These are phyloP conservation scores for Drosophila infuscata DNA, from an alignment of 2,888 invertebrate species.

Conservation along the genomic window DNA sequence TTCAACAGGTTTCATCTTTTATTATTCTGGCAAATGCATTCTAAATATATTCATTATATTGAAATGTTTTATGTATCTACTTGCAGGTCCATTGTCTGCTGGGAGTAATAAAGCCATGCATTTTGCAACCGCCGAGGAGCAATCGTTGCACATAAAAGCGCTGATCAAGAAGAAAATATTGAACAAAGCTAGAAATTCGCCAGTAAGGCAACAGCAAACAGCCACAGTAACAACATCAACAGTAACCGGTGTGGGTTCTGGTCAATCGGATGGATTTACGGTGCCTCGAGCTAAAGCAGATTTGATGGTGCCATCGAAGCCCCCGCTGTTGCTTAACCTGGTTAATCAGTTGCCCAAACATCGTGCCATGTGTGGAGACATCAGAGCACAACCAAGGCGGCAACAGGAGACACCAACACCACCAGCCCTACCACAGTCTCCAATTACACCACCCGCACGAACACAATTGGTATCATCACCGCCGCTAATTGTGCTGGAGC, in stretches of 20 bases:
- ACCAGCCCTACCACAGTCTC: not conserved
- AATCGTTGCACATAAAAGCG: conserved; percentile 49
- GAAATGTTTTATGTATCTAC: not conserved
- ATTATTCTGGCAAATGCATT: not conserved
- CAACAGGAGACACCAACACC: not conserved
- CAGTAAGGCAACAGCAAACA: conserved; percentile 4
- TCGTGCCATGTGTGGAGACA: conserved; percentile 36
- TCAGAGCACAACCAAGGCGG: not conserved
- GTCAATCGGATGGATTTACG: conserved; percentile 12
- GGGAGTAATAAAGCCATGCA: conserved; percentile 9
- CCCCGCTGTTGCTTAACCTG: conserved; percentile 56
- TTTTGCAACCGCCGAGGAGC: conserved; percentile 14
- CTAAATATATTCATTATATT: not conserved
- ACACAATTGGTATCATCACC: conserved; percentile 3
- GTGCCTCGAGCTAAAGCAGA: conserved; percentile 56
- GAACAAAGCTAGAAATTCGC: conserved; percentile 43
- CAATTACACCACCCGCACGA: not conserved
- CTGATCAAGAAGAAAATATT: conserved; percentile 64
- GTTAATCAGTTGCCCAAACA: conserved; percentile 61
- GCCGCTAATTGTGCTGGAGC: conserved; percentile 80
- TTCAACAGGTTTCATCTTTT: too few species aligned
- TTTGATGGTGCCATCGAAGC: conserved; percentile 36
- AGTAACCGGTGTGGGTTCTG: not conserved
- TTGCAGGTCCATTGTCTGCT: conserved; percentile 25
- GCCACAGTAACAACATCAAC: conserved; percentile 6